A percentile compares a stretch with the other conserved stretches of the same genome.
These are phyloP conservation scores for Drosophila lacteicornis DNA, from an alignment of 1,140 invertebrate genomes.

Conservation along the genomic window DNA sequence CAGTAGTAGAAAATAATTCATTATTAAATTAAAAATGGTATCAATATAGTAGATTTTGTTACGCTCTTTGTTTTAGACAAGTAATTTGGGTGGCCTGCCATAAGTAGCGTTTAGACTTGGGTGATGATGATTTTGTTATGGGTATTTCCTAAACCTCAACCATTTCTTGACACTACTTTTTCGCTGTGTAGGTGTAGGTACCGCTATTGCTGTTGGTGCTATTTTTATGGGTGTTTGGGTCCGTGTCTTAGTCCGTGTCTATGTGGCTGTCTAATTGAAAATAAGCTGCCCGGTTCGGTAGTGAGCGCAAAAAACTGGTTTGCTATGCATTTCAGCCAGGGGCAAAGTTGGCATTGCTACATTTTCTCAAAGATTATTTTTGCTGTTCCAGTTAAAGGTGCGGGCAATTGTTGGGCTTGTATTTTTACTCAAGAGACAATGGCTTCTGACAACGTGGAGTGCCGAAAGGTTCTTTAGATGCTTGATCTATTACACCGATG, in stretches of 20 bases:
- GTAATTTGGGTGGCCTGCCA: neutral
- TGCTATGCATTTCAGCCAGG: constrained; percentile 45
- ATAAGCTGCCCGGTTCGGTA: constrained; percentile 38
- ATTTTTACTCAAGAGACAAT: constrained; percentile 18
- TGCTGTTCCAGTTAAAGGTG: constrained; percentile 33
- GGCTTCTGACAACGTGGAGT: constrained; percentile 19
- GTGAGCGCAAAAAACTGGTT: constrained; percentile 60
- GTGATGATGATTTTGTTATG: neutral
- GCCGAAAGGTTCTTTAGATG: constrained; percentile 12
- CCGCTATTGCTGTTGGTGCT: constrained; percentile 15
- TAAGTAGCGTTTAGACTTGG: too few relatives aligned
- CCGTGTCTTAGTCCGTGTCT: constrained; percentile 43
- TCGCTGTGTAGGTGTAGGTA: constrained; percentile 14
- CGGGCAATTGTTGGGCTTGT: constrained; percentile 22
- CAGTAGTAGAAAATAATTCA: neutral
- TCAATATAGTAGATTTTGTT: too few relatives aligned
- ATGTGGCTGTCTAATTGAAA: constrained; percentile 55
- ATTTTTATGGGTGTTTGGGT: constrained; percentile 40
- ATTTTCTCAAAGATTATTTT: constrained; percentile 26
- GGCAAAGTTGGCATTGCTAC: constrained; percentile 52
- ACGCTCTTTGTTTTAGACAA: too few relatives aligned
- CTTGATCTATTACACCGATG: neutral
- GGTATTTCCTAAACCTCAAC: neutral
- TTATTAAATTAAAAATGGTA: too few relatives aligned
- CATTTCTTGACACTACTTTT: neutral